phyloP scores from a whole-genome alignment of 2,113 vertebrate species.

The Polyodon spathula region DNA sequence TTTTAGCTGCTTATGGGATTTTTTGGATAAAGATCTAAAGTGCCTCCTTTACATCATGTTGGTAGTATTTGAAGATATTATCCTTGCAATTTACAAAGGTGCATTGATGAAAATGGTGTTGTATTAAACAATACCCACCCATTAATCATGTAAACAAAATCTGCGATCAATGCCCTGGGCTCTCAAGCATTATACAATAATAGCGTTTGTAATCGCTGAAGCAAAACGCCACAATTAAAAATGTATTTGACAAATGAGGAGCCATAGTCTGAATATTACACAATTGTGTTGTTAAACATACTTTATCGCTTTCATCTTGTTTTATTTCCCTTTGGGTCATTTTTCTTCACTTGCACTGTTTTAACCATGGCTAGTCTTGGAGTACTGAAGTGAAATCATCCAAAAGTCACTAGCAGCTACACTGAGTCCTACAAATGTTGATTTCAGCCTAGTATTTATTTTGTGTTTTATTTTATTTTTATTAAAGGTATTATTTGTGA shows the following conservation, averaged over 20 bases:
- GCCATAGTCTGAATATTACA: constrained; percentile 48
- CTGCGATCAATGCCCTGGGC: constrained; percentile 75
- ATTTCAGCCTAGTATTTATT: too few species aligned
- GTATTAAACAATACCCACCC: constrained; percentile 76
- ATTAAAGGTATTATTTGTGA: constrained; percentile 36
- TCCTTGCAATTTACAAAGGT: constrained; percentile 47
- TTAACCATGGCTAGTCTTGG: background rate
- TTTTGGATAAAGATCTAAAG: constrained; percentile 28
- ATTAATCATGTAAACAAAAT: constrained; percentile 85
- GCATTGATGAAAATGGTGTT: constrained; percentile 65
- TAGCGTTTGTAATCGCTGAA: constrained; percentile 71
- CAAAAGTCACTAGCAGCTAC: background rate
- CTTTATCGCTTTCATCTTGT: constrained; percentile 28
- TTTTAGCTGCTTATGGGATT: constrained; percentile 34
- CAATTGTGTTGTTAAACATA: constrained; percentile 56
- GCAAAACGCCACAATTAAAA: constrained; percentile 65
- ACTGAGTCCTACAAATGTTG: too few species aligned
- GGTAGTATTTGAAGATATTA: constrained; percentile 37
- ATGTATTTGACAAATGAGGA: constrained; percentile 59
- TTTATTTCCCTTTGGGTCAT: constrained; percentile 30
- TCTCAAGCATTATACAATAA: constrained; percentile 72
- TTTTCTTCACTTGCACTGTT: background rate
- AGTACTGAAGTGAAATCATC: background rate
- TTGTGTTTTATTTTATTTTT: constrained; percentile 21
- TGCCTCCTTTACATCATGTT: constrained; percentile 27